phyloP scores from a whole-genome alignment of 1,140 invertebrate species.

The Cyclina sinensis region DNA sequence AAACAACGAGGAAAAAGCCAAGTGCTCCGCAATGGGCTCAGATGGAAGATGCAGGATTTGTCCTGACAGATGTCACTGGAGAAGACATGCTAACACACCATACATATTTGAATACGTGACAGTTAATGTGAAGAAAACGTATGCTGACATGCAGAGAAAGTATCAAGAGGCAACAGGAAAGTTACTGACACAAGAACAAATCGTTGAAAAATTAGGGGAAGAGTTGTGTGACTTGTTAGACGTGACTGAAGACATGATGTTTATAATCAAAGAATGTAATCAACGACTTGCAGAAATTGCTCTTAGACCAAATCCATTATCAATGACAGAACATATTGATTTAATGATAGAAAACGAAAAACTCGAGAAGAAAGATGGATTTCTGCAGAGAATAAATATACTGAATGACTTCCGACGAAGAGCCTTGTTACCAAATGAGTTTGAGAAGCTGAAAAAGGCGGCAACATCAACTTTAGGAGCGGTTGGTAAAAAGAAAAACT shows the following conservation, averaged over 20 bases:
- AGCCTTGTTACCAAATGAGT: neutral
- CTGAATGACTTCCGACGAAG: conserved; percentile 2
- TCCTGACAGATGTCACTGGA: conserved; percentile 60
- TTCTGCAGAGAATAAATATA: conserved; percentile 1
- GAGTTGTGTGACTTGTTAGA: conserved; percentile 23
- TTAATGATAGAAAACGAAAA: conserved; percentile 51
- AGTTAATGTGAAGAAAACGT: conserved; percentile 45
- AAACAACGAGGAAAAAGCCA: conserved; percentile 23
- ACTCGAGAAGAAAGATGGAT: conserved; percentile 24
- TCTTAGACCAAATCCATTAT: conserved; percentile 38
- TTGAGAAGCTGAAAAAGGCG: neutral
- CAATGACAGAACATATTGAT: conserved; percentile 42
- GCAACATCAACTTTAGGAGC: neutral
- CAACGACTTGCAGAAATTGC: conserved; percentile 40
- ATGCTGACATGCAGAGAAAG: conserved; percentile 33
- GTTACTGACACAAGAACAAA: conserved; percentile 4
- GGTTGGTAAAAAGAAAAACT: neutral
- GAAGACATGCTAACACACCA: conserved; percentile 51
- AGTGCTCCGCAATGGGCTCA: conserved; percentile 30
- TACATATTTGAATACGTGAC: conserved; percentile 35
- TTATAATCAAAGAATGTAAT: conserved; percentile 28
- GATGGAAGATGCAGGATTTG: conserved; percentile 58
- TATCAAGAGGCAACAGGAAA: conserved; percentile 10
- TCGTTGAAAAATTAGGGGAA: conserved; percentile 33
- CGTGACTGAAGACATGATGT: conserved; percentile 8